phyloP scores from a whole-genome alignment of 2,888 invertebrate genomes.

The Chloroclysta siterata region DNA sequence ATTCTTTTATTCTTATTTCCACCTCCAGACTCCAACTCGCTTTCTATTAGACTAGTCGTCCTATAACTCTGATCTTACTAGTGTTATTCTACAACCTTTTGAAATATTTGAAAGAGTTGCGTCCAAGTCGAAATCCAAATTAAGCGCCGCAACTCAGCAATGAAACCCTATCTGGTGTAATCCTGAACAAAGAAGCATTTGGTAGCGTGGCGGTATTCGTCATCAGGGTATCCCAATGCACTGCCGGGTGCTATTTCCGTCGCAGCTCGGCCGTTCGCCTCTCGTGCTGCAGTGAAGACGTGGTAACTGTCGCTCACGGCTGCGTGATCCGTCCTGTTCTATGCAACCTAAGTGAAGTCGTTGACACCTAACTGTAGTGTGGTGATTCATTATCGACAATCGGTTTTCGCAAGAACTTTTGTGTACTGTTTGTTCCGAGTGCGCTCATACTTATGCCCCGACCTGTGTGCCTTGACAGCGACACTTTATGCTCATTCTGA shows the following conservation, averaged over 20 bases:
- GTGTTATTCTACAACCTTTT: background rate
- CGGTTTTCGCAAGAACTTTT: conserved; percentile 62
- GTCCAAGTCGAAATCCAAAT: conserved; percentile 35
- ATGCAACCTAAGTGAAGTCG: conserved; percentile 69
- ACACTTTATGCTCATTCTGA: conserved; percentile 69
- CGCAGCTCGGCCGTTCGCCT: conserved; percentile 75
- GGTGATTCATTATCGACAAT: conserved; percentile 75
- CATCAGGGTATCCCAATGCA: conserved; percentile 76
- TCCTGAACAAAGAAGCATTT: conserved; percentile 63
- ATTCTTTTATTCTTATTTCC: conserved; percentile 68
- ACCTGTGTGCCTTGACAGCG: conserved; percentile 77
- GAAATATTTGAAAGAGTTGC: background rate
- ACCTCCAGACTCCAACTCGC: conserved; percentile 67
- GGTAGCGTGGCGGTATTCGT: conserved; percentile 63
- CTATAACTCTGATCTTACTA: background rate
- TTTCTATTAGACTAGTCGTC: conserved; percentile 50
- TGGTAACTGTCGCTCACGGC: conserved; percentile 68
- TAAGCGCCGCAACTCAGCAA: conserved; percentile 25
- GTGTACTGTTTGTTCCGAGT: conserved; percentile 70
- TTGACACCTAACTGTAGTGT: conserved; percentile 80
- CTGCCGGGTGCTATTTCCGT: conserved; percentile 83
- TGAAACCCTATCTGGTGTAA: conserved; percentile 50
- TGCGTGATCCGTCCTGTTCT: conserved; percentile 62
- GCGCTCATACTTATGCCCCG: conserved; percentile 49
- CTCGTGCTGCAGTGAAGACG: conserved; percentile 65